Evolutionary conservation across 2,797 vertebrate genomes (phyloP).

Genomic region (Rhinatrema bivittatum): DNA sequence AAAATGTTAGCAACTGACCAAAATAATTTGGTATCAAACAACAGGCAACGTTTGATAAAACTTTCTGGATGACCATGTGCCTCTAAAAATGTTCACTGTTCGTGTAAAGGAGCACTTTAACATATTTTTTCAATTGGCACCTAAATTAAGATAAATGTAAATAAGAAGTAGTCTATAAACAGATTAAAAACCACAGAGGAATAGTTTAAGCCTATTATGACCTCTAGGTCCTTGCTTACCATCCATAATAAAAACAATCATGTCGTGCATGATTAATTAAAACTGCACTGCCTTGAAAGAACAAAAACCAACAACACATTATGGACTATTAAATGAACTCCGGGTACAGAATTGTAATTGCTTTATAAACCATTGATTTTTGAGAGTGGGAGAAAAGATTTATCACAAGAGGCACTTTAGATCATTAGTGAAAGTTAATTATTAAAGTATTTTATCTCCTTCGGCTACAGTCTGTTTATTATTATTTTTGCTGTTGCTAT

Average conservation of each 20-base stretch:
- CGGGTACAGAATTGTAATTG: conserved; percentile 17
- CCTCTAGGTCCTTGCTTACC: conserved; percentile 9
- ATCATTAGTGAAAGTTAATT: conserved; percentile 36
- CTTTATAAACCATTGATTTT: conserved; percentile 25
- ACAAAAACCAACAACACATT: conserved; percentile 26
- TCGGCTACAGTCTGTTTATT: conserved; percentile 6
- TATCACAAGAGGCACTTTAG: conserved; percentile 10
- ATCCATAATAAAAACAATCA: conserved; percentile 20
- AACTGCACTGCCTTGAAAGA: conserved; percentile 13
- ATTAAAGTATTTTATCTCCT: conserved; percentile 26
- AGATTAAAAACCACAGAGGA: no score
- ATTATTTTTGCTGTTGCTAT: conserved; percentile 2
- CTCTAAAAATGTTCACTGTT: no score
- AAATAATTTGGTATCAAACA: no score
- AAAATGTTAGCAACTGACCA: no score
- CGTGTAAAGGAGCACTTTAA: no score
- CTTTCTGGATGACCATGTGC: no score
- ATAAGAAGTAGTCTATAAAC: no score
- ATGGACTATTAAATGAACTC: conserved; percentile 27
- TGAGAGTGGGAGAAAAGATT: conserved; percentile 23
- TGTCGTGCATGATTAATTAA: conserved; percentile 31
- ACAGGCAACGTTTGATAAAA: no score
- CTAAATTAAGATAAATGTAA: no score
- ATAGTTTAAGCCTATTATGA: conserved; percentile 1
- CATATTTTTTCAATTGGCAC: no score